phyloP scores from a whole-genome alignment of 2,888 invertebrate genomes.

The Drosophila flavopinicola region DNA sequence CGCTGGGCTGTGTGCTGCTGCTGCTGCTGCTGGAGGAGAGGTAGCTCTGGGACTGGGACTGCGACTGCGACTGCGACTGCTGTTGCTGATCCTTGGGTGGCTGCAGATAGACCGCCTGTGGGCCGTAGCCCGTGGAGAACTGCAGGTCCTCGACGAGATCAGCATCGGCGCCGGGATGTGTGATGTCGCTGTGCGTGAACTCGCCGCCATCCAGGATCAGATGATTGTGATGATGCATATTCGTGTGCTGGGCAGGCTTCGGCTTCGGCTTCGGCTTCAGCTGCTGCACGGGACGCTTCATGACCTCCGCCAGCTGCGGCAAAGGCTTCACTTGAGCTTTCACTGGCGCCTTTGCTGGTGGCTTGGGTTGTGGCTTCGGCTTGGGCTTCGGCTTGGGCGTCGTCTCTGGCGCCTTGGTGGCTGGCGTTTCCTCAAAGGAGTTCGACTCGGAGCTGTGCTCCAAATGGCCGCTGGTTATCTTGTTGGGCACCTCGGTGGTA shows the following conservation, averaged over 20 bases:
- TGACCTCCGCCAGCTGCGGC: conserved; percentile 58
- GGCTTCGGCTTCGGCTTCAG: conserved; percentile 43
- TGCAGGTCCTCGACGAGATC: conserved; percentile 86
- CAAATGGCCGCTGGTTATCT: conserved; percentile 71
- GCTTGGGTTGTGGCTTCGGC: conserved; percentile 24
- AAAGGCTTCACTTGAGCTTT: conserved; percentile 27
- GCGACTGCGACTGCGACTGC: conserved; percentile 55
- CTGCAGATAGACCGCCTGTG: conserved; percentile 80
- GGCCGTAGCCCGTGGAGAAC: conserved; percentile 85
- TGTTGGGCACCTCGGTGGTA: conserved; percentile 82
- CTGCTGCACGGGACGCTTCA: conserved; percentile 56
- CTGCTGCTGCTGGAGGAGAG: conserved; percentile 24
- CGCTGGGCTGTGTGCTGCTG: conserved; percentile 33
- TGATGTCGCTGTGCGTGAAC: conserved; percentile 86
- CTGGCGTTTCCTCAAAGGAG: conserved; percentile 75
- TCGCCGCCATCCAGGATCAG: conserved; percentile 83
- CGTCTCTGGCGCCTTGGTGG: conserved; percentile 44
- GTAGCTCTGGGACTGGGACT: conserved; percentile 86
- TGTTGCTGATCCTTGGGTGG: conserved; percentile 83
- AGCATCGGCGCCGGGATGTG: conserved; percentile 87
- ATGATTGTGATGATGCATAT: conserved; percentile 74
- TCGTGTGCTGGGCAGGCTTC: conserved; percentile 37
- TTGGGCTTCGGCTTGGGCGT: conserved; percentile 30
- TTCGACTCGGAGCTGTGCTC: conserved; percentile 79
- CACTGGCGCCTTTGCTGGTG: conserved; percentile 4